These are phyloP conservation scores for Candoia aspera DNA, from an alignment of 2,113 vertebrate genomes.

Conservation along the genomic window DNA sequence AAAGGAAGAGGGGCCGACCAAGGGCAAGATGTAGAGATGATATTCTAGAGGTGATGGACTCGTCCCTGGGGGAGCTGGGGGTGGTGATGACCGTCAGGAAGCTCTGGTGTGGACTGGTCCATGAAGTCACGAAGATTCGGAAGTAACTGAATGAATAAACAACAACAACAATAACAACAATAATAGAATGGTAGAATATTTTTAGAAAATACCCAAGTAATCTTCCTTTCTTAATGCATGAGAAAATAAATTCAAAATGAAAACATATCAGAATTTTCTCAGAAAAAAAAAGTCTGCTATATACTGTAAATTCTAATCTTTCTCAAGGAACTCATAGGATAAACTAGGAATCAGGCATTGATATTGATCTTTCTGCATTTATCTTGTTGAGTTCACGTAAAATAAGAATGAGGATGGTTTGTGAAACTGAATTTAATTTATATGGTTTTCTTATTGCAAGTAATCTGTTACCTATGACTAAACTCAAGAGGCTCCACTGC, in stretches of 20 bases:
- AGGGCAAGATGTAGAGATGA: too few species aligned
- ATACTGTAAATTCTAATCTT: not conserved
- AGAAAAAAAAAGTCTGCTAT: not conserved
- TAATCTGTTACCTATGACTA: not conserved
- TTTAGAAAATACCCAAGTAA: not conserved
- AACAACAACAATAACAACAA: not conserved
- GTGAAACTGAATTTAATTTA: conserved; percentile 8
- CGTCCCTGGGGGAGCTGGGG: too few species aligned
- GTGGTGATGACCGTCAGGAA: too few species aligned
- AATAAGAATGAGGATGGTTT: not conserved
- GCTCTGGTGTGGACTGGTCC: too few species aligned
- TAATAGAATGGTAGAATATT: not conserved
- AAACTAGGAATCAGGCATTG: not conserved
- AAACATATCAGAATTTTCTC: not conserved
- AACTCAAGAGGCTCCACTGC: not conserved
- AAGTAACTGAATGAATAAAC: too few species aligned
- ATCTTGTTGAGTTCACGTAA: not conserved
- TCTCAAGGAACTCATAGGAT: not conserved
- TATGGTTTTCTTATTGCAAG: not conserved
- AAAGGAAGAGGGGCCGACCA: too few species aligned
- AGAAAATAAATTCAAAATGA: not conserved
- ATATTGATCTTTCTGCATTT: not conserved
- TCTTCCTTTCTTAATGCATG: not conserved
- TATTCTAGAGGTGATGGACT: too few species aligned
- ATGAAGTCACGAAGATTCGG: too few species aligned